Conservation (phyloP, 2,888 invertebrate species). For the Ophonus ardosiacus region DNA sequence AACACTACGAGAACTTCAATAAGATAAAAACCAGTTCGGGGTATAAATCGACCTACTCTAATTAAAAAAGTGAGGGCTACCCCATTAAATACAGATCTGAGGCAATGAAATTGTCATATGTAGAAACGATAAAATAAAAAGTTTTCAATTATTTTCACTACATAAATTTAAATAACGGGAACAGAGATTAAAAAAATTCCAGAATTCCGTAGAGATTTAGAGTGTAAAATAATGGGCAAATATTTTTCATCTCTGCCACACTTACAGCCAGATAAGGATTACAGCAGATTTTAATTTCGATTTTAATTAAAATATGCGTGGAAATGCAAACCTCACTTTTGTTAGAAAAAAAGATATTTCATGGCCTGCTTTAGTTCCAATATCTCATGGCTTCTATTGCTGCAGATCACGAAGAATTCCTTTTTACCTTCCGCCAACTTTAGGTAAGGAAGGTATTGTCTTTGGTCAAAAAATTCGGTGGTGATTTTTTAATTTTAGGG, state of each 20-base stretch:
- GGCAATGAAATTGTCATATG: conserved; percentile 6
- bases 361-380: background rate
- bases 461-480: too few species aligned
- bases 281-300: conserved; percentile 60
- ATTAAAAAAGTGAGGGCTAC: conserved; percentile 10
- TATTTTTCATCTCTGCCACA: conserved; percentile 52
- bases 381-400: background rate
- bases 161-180: conserved; percentile 45
- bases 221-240: conserved; percentile 48
- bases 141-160: conserved; percentile 32
- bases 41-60: background rate
- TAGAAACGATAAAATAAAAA: conserved; percentile 43
- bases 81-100: background rate
- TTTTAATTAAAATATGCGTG: conserved; percentile 59
- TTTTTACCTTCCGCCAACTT: too few species aligned
- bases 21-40: conserved; percentile 7
- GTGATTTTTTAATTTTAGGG: too few species aligned
- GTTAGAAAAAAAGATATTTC: conserved; percentile 17
- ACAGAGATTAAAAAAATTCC: conserved; percentile 56
- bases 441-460: too few species aligned
- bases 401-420: too few species aligned
- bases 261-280: conserved; percentile 57
- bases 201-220: conserved; percentile 43
- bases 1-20: conserved; percentile 8
- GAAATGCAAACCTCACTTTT: conserved; percentile 26